Conservation (phyloP, 2,113 vertebrate species). For the Entomyzon cyanotis region DNA sequence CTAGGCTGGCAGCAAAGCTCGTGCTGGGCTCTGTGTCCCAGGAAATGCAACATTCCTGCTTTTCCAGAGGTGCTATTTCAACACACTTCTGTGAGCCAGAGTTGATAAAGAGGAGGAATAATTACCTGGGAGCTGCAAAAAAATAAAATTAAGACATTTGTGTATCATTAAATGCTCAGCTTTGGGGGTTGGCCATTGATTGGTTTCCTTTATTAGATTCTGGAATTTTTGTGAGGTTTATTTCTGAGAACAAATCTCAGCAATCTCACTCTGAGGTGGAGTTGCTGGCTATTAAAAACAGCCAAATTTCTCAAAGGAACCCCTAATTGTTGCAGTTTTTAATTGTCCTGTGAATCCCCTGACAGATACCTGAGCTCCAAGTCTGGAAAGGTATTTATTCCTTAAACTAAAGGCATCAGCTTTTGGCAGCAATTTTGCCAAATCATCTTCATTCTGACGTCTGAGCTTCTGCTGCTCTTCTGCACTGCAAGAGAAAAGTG, state of each 20-base stretch:
- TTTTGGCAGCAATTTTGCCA: slow-evolving; percentile 73
- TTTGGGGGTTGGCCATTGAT: background rate
- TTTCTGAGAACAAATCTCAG: background rate
- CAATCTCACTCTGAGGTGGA: background rate
- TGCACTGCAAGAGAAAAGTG: slow-evolving; percentile 61
- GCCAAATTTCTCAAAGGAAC: background rate
- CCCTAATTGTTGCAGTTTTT: background rate
- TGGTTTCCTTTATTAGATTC: background rate
- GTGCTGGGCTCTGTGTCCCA: background rate
- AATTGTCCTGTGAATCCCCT: background rate
- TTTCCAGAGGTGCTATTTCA: slow-evolving; percentile 72
- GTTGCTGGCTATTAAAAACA: background rate
- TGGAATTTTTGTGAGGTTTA: background rate
- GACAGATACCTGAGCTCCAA: slow-evolving; percentile 80
- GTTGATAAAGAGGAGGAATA: slow-evolving; percentile 77
- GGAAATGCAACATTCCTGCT: background rate
- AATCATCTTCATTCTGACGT: slow-evolving; percentile 56
- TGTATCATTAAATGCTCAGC: background rate
- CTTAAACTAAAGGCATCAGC: slow-evolving; percentile 78
- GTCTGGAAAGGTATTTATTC: slow-evolving; percentile 83
- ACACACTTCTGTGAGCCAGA: slow-evolving; percentile 80
- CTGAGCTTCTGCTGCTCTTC: slow-evolving; percentile 45
- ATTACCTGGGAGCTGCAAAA: slow-evolving; percentile 80
- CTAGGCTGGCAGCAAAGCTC: background rate
- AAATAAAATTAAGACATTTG: background rate